These are phyloP conservation scores for Paracanthobrama guichenoti DNA, from an alignment of 2,113 vertebrate genomes.

Conservation along the genomic window DNA sequence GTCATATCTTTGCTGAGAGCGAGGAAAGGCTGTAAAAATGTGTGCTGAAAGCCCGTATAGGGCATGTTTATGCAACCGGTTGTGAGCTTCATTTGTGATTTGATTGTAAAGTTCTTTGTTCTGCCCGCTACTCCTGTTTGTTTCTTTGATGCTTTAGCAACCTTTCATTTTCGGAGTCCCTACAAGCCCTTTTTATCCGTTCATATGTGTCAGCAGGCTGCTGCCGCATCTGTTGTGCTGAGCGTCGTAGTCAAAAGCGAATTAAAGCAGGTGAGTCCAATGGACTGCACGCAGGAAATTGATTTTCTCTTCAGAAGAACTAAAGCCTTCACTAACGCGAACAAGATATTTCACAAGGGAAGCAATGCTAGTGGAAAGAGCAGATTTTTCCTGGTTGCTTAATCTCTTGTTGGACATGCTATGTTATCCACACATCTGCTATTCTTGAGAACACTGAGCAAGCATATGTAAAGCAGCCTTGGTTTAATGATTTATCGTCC, in stretches of 20 bases:
- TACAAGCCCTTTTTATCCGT: neutral
- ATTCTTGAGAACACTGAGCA: slow-evolving; percentile 19
- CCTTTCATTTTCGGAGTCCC: slow-evolving; percentile 13
- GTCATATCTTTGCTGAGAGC: neutral
- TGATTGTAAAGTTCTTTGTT: neutral
- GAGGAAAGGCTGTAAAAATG: neutral
- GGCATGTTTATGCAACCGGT: neutral
- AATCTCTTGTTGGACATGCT: slow-evolving; percentile 13
- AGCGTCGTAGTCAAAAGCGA: slow-evolving; percentile 5
- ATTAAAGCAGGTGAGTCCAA: slow-evolving; percentile 32
- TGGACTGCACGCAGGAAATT: neutral
- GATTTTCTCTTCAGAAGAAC: slow-evolving; percentile 8
- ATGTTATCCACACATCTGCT: slow-evolving; percentile 10
- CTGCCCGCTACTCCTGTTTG: slow-evolving; percentile 5
- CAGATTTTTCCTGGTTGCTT: neutral
- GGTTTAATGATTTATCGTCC: slow-evolving; percentile 42
- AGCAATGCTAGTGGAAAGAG: neutral
- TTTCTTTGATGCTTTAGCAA: slow-evolving; percentile 20
- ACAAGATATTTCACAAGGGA: neutral
- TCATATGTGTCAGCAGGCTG: neutral
- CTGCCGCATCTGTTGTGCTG: neutral
- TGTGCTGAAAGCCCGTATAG: neutral
- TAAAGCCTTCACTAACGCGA: neutral
- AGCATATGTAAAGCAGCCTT: slow-evolving; percentile 28
- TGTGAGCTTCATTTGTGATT: neutral